Percentiles rank a stretch among this genome's conserved stretches.
phyloP scores from a whole-genome alignment of 2,797 vertebrate species.

The Benthosema pterotum region DNA sequence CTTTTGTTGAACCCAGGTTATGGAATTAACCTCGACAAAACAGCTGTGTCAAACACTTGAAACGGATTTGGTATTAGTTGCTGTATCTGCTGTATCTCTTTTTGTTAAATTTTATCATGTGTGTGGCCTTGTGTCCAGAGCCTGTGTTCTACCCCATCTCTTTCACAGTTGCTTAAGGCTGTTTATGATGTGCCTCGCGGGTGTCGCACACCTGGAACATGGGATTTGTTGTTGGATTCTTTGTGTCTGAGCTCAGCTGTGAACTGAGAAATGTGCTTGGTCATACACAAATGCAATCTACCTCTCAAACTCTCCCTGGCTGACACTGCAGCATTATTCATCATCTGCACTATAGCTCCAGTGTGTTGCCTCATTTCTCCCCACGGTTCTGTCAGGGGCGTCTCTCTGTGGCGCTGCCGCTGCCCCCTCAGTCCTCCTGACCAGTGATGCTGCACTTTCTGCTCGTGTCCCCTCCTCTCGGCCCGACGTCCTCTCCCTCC shows the following conservation, averaged over 20 bases:
- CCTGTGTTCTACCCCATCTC: no score
- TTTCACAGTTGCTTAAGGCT: no score
- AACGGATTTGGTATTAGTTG: no score
- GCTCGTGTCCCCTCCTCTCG: conserved; percentile 5
- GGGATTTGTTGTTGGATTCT: conserved; percentile 26
- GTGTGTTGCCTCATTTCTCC: conserved; percentile 60
- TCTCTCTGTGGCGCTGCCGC: conserved; percentile 40
- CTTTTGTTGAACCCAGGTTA: no score
- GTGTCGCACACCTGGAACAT: conserved; percentile 51
- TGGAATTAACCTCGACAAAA: no score
- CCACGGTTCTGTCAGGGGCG: conserved; percentile 53
- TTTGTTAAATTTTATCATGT: no score
- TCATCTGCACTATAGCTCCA: conserved; percentile 58
- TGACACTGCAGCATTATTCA: conserved; percentile 54
- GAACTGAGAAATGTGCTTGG: conserved; percentile 50
- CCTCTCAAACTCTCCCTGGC: conserved; percentile 52
- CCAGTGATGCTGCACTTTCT: conserved; percentile 34
- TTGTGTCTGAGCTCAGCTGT: conserved; percentile 34
- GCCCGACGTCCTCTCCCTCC: conserved; percentile 5
- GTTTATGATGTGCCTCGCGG: no score
- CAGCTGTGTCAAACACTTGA: no score
- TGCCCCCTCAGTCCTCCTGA: conserved; percentile 30
- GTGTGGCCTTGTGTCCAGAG: no score
- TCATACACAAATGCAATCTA: conserved; percentile 56
- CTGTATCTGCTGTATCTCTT: no score